phyloP scores from a whole-genome alignment of 2,113 vertebrate genomes.

The Conger conger region DNA sequence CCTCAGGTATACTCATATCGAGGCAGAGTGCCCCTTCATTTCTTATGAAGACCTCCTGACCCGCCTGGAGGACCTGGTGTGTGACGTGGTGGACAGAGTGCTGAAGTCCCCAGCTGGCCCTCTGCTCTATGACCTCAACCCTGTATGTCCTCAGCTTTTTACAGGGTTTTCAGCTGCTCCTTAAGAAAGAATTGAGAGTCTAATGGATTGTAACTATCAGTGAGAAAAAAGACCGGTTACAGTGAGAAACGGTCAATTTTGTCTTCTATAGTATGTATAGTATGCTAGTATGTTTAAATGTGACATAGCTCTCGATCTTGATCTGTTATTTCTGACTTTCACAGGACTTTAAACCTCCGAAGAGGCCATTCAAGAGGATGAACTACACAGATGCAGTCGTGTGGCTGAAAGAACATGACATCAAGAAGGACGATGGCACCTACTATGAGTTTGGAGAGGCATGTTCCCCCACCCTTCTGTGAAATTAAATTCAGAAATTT shows the following conservation, averaged over 20 bases:
- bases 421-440: conserved; percentile 91
- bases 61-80: conserved; percentile 87
- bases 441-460: conserved; percentile 97
- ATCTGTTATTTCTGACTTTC: background rate
- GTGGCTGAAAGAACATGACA: conserved; percentile 85
- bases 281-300: conserved; percentile 5
- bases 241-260: background rate
- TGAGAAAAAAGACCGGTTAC: background rate
- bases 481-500: background rate
- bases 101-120: conserved; percentile 75
- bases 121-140: conserved; percentile 85
- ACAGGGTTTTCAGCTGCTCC: background rate
- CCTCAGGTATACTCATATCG: conserved; percentile 89
- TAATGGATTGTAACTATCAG: background rate
- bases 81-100: conserved; percentile 90
- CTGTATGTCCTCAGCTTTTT: conserved; percentile 71
- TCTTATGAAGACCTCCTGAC: conserved; percentile 83
- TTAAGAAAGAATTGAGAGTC: background rate
- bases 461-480: background rate
- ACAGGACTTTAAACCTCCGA: conserved; percentile 86
- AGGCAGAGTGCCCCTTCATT: conserved; percentile 94
- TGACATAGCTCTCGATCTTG: background rate
- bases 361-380: conserved; percentile 88
- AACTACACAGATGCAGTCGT: conserved; percentile 86
- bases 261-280: background rate